Evolutionary conservation across 2,797 vertebrate genomes (phyloP).

Genomic region (Onychomys arenicola): DNA sequence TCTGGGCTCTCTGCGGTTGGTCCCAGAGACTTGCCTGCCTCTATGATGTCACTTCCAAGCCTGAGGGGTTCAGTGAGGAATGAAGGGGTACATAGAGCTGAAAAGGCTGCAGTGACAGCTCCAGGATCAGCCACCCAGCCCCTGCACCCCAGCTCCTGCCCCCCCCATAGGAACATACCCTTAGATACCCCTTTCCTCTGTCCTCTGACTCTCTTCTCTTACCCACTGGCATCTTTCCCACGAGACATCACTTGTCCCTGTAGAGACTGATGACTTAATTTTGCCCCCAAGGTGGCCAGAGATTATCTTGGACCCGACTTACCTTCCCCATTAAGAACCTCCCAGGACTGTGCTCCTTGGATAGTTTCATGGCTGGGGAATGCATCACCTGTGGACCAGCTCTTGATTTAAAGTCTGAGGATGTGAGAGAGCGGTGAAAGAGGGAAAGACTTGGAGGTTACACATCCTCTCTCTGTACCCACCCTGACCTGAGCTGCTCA

Average conservation of each 20-base stretch:
- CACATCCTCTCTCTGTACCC: neutral
- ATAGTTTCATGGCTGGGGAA: neutral
- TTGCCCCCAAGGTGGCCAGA: neutral
- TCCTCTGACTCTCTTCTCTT: neutral
- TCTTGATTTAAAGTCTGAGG: neutral
- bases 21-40: neutral
- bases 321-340: neutral
- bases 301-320: neutral
- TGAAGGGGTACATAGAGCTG: neutral
- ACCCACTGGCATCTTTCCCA: neutral
- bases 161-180: neutral
- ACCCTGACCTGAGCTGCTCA: neutral
- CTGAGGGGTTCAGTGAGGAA: neutral
- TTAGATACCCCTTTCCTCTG: neutral
- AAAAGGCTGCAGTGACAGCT: neutral
- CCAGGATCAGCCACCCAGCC: neutral
- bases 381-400: neutral
- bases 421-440: neutral
- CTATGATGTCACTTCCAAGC: neutral
- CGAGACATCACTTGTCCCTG: neutral
- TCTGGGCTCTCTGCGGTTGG: neutral
- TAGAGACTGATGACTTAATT: neutral
- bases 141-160: too few species aligned
- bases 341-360: neutral
- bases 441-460: neutral